Conservation (phyloP, 1,140 invertebrate species). For the Aricia agestis region DNA sequence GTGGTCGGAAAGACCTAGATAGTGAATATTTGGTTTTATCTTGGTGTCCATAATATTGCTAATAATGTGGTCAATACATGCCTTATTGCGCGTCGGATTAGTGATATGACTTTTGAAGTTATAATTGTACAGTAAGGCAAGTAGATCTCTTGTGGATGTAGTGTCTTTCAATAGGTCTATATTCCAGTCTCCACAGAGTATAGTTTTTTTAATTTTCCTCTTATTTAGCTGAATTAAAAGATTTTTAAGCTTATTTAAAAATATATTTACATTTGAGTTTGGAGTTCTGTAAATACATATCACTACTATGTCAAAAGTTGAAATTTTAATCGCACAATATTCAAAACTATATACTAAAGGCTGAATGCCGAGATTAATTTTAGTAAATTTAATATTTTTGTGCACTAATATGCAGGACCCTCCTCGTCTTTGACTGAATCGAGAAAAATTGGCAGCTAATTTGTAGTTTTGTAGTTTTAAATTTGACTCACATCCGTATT, state of each 20-base stretch:
- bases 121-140: neutral
- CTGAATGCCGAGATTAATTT: neutral
- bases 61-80: neutral
- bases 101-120: neutral
- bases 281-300: neutral
- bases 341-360: constrained; percentile 1
- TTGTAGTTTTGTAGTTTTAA: neutral
- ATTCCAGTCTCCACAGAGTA: neutral
- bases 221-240: neutral
- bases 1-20: no score
- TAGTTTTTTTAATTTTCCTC: neutral
- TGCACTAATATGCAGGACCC: neutral
- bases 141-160: neutral
- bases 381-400: neutral
- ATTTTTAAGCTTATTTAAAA: neutral
- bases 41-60: neutral
- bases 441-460: neutral
- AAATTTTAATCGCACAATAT: neutral
- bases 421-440: neutral
- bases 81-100: neutral
- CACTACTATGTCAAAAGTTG: neutral
- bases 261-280: neutral
- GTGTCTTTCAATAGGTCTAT: neutral
- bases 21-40: neutral
- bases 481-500: neutral